A percentile compares a stretch with the other conserved stretches of the same genome.
These are phyloP conservation scores for Radopholus similis DNA, from an alignment of 1,140 invertebrate species.

Conservation along the genomic window DNA sequence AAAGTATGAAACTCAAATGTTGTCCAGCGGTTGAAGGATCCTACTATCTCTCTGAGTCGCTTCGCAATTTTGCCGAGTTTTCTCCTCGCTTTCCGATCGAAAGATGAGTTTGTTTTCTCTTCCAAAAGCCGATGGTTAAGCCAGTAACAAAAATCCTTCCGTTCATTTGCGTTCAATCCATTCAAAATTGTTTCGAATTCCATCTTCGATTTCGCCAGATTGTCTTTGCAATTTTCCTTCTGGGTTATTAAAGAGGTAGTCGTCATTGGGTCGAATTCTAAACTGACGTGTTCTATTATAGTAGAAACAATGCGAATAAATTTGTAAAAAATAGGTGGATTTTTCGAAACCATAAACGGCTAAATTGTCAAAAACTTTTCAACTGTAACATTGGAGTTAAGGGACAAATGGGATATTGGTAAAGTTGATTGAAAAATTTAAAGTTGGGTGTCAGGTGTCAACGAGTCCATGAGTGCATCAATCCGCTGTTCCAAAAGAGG, in stretches of 20 bases:
- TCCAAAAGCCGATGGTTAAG: not conserved
- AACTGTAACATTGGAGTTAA: not conserved
- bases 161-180: no score
- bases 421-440: no score
- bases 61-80: conserved; percentile 22
- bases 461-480: conserved; percentile 90
- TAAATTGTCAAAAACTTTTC: not conserved
- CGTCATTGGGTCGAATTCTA: not conserved
- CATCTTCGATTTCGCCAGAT: no score
- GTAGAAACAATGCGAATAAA: not conserved
- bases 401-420: not conserved
- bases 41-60: conserved; percentile 8
- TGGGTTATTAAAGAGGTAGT: no score
- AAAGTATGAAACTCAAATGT: conserved; percentile 11
- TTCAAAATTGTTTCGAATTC: no score
- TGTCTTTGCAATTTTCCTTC: no score
- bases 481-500: conserved; percentile 79
- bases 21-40: not conserved
- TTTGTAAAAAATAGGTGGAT: not conserved
- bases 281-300: not conserved
- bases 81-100: not conserved
- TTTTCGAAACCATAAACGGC: not conserved
- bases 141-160: not conserved
- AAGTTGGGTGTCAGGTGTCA: conserved; percentile 19
- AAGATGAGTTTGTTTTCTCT: not conserved